Conservation (phyloP, 2,888 invertebrate species). For the Perdita meconis region DNA sequence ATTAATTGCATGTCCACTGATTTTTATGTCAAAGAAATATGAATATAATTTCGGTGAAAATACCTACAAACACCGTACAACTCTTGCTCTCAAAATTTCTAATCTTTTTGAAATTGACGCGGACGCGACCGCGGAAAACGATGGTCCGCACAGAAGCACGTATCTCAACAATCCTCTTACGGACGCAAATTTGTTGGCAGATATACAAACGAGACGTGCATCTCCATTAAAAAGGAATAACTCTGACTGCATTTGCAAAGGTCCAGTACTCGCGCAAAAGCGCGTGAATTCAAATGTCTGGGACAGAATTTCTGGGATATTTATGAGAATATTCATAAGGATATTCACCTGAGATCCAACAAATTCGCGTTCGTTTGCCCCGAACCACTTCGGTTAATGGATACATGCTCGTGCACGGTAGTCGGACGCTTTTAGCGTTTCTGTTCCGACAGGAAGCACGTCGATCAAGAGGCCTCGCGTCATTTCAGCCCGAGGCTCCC, state of each 20-base stretch:
- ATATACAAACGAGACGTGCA: background rate
- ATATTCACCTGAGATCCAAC: background rate
- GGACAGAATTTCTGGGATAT: background rate
- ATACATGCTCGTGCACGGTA: background rate
- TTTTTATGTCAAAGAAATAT: too few relatives aligned
- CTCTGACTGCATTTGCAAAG: background rate
- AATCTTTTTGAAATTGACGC: too few relatives aligned
- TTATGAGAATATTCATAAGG: background rate
- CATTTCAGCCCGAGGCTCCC: conserved; percentile 39
- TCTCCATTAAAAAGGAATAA: conserved; percentile 1
- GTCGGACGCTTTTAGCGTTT: conserved; percentile 54
- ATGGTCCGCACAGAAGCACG: too few relatives aligned
- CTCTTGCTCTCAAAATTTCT: too few relatives aligned
- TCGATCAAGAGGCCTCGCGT: conserved; percentile 60
- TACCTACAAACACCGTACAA: too few relatives aligned
- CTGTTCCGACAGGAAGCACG: conserved; percentile 60
- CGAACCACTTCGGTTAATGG: conserved; percentile 62
- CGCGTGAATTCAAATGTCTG: background rate
- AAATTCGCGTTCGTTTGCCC: conserved; percentile 29
- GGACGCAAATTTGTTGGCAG: background rate
- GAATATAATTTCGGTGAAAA: too few relatives aligned
- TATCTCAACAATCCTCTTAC: background rate
- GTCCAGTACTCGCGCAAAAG: background rate
- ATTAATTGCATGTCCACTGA: too few relatives aligned
- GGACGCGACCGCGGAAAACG: too few relatives aligned